Evolutionary conservation across 2,113 vertebrate genomes (phyloP).

Genomic region (Sinocyclocheilus anshuiensis): DNA sequence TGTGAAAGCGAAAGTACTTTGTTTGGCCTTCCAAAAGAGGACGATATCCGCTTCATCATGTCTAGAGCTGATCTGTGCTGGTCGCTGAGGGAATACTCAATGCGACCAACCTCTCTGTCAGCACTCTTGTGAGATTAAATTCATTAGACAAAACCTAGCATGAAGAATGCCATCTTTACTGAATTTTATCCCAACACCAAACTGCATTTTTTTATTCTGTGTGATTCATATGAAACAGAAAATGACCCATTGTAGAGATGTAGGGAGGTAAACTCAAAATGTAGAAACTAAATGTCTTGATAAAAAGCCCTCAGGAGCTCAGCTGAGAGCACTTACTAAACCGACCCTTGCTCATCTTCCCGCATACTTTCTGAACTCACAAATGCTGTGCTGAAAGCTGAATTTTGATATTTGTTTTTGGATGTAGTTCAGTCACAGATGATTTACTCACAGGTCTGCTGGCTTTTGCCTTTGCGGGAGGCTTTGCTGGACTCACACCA

Average conservation of each 20-base stretch:
- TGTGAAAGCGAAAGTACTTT: no score
- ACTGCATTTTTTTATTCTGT: not conserved
- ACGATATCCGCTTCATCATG: no score
- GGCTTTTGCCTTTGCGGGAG: constrained; percentile 72
- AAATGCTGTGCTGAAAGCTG: not conserved
- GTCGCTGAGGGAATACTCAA: no score
- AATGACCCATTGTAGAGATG: not conserved
- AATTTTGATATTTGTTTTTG: not conserved
- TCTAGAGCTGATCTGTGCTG: no score
- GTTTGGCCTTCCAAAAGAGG: no score
- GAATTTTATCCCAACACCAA: not conserved
- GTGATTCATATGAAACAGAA: not conserved
- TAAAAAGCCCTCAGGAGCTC: not conserved
- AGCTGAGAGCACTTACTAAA: not conserved
- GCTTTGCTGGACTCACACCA: constrained; percentile 86
- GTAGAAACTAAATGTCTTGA: not conserved
- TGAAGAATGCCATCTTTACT: not conserved
- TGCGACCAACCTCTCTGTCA: no score
- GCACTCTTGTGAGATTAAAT: not conserved
- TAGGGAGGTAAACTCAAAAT: not conserved
- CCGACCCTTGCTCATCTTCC: not conserved
- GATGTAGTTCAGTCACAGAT: not conserved
- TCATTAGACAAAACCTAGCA: not conserved
- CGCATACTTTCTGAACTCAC: not conserved
- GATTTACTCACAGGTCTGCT: constrained; percentile 85